phyloP scores from a whole-genome alignment of 1,140 invertebrate species.

The Wiebesia pumilae region DNA sequence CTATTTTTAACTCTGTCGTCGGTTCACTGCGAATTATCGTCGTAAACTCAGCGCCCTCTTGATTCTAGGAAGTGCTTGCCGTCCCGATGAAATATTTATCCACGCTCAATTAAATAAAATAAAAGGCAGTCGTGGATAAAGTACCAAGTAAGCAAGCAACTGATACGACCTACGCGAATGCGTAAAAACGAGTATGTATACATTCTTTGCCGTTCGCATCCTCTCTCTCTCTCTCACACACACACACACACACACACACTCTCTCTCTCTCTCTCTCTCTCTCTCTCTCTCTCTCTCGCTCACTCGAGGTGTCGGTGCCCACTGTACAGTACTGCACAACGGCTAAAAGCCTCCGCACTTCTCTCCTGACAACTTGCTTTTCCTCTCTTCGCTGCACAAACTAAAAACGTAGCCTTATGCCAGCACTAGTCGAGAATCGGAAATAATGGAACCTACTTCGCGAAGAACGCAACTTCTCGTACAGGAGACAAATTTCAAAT shows the following conservation, averaged over 20 bases:
- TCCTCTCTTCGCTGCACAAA: background rate
- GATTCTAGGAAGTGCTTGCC: background rate
- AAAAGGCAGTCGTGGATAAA: background rate
- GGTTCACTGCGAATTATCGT: background rate
- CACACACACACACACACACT: too few relatives aligned
- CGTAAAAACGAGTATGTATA: background rate
- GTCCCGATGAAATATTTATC: background rate
- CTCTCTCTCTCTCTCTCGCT: too few relatives aligned
- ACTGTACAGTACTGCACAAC: background rate
- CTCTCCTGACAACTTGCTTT: background rate
- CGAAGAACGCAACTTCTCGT: background rate
- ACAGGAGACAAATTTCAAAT: background rate
- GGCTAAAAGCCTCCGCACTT: background rate
- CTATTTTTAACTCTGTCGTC: background rate
- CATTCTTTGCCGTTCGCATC: background rate
- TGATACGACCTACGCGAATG: background rate
- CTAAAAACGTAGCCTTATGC: background rate
- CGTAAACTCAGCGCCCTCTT: background rate
- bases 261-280: too few relatives aligned
- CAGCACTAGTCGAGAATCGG: background rate
- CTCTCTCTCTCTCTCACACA: too few relatives aligned
- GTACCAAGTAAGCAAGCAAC: background rate
- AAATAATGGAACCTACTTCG: conserved; percentile 4
- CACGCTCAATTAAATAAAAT: background rate
- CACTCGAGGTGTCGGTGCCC: too few relatives aligned